Conservation (phyloP, 2,113 vertebrate species). For the Nerophis ophidion region DNA sequence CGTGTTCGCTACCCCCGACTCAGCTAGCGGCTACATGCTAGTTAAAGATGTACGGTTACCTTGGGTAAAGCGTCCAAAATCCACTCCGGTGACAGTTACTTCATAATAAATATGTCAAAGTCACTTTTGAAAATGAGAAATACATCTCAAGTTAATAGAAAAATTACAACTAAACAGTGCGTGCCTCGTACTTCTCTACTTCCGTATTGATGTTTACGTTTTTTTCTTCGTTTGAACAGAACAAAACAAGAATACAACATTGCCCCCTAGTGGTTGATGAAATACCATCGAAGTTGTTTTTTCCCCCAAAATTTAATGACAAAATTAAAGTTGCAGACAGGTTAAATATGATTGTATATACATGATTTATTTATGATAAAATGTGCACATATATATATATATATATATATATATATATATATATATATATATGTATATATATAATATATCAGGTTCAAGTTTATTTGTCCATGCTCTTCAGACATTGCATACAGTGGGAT, state of each 20-base stretch:
- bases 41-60: neutral
- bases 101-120: neutral
- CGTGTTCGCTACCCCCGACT: too few species aligned
- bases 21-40: neutral
- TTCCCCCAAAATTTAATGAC: too few species aligned
- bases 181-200: conserved; percentile 26
- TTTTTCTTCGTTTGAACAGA: neutral
- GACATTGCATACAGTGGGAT: too few species aligned
- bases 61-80: neutral
- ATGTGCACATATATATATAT: too few species aligned
- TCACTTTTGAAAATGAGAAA: neutral
- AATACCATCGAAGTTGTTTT: neutral
- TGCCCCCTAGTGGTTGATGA: neutral
- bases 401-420: too few species aligned
- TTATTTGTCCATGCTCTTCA: too few species aligned
- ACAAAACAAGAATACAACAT: neutral
- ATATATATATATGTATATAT: too few species aligned
- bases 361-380: too few species aligned
- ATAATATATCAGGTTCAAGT: too few species aligned
- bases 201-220: conserved; percentile 62
- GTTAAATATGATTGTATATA: neutral
- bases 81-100: neutral
- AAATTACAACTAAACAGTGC: neutral
- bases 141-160: neutral
- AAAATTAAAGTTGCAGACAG: neutral